Conservation (phyloP, 1,140 invertebrate genomes). For the Panonychus citri region DNA sequence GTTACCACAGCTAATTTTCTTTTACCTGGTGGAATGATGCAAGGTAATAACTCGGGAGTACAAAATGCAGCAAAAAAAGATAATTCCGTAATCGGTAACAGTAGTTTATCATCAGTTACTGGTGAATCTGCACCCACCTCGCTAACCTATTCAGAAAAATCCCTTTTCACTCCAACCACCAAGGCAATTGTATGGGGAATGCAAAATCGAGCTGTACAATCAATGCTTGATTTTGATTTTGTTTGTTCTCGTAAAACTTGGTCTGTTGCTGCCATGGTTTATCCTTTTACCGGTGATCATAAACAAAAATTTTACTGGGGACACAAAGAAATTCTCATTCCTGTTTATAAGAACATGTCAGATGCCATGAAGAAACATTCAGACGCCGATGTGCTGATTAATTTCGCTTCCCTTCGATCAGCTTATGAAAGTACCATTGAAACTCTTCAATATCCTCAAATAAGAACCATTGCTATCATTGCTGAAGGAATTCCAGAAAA, state of each 20-base stretch:
- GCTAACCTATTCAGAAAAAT: slow-evolving; percentile 7
- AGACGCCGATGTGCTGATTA: slow-evolving; percentile 90
- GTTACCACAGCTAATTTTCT: slow-evolving; percentile 77
- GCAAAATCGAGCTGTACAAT: slow-evolving; percentile 90
- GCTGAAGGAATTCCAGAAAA: slow-evolving; percentile 98
- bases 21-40: slow-evolving; percentile 46
- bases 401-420: slow-evolving; percentile 89
- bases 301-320: slow-evolving; percentile 99
- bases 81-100: neutral
- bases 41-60: neutral
- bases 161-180: slow-evolving; percentile 30
- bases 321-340: slow-evolving; percentile 86
- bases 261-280: slow-evolving; percentile 77
- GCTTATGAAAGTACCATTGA: slow-evolving; percentile 94
- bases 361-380: slow-evolving; percentile 86
- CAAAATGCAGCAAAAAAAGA: neutral
- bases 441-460: slow-evolving; percentile 71
- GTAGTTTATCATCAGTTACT: neutral
- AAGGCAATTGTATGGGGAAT: slow-evolving; percentile 97
- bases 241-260: slow-evolving; percentile 66
- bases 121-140: neutral
- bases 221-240: slow-evolving; percentile 97
- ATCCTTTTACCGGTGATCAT: slow-evolving; percentile 95
- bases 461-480: slow-evolving; percentile 91
- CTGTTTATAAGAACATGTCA: slow-evolving; percentile 90